A percentile compares a stretch with the other conserved stretches of the same genome.
Conservation (phyloP, 2,113 vertebrate genomes). For the Polyodon spathula region DNA sequence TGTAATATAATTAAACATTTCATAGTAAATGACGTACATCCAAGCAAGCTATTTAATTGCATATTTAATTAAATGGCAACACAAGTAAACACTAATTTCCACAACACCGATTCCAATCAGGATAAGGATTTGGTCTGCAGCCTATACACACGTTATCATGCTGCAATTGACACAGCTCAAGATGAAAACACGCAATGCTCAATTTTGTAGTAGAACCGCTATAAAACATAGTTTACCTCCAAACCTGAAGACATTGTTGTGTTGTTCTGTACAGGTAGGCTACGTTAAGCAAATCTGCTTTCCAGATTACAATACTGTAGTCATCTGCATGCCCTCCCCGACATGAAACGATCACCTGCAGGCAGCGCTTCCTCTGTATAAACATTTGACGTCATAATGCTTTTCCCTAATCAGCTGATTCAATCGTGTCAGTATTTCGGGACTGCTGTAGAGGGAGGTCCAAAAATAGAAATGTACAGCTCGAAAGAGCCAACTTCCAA, state of each 20-base stretch:
- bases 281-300: background rate
- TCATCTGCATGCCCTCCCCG: too few species aligned
- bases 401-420: slow-evolving; percentile 51
- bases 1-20: too few species aligned
- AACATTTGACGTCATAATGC: slow-evolving; percentile 56
- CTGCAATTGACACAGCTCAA: too few species aligned
- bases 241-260: background rate
- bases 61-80: background rate
- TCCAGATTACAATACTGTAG: too few species aligned
- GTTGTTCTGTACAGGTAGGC: background rate
- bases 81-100: background rate
- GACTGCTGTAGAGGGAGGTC: too few species aligned
- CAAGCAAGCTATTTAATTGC: too few species aligned
- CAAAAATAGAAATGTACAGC: too few species aligned
- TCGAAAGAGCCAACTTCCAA: too few species aligned
- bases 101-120: background rate
- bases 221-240: background rate
- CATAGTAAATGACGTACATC: too few species aligned
- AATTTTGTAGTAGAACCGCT: background rate
- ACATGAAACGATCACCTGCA: slow-evolving; percentile 13
- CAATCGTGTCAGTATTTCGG: too few species aligned
- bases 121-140: background rate
- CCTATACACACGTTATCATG: too few species aligned
- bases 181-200: background rate
- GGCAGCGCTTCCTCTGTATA: slow-evolving; percentile 31